phyloP scores from a whole-genome alignment of 2,888 invertebrate species.

The Drosophila rellima region DNA sequence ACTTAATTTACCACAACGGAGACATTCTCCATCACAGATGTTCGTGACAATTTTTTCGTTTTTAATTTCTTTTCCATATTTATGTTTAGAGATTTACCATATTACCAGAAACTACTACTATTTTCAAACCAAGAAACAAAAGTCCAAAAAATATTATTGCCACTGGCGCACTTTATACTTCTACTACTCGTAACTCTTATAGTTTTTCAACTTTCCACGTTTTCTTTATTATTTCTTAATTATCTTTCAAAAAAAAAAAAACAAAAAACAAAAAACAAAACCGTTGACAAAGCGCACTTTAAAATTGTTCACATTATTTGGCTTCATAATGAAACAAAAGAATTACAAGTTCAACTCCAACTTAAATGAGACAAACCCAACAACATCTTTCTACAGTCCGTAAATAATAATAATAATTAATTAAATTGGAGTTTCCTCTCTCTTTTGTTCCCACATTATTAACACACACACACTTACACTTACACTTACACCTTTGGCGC shows the following conservation, averaged over 20 bases:
- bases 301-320: slow-evolving; percentile 50
- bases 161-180: slow-evolving; percentile 38
- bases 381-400: slow-evolving; percentile 19
- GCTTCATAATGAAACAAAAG: slow-evolving; percentile 25
- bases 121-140: slow-evolving; percentile 11
- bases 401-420: slow-evolving; percentile 9
- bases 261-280: slow-evolving; percentile 1
- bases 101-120: slow-evolving; percentile 46
- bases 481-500: slow-evolving; percentile 34
- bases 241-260: slow-evolving; percentile 41
- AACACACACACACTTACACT: slow-evolving; percentile 17
- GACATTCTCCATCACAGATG: slow-evolving; percentile 99
- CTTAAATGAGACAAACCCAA: slow-evolving; percentile 22
- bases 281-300: slow-evolving; percentile 36
- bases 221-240: slow-evolving; percentile 71
- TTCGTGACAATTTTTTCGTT: slow-evolving; percentile 92
- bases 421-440: slow-evolving; percentile 20
- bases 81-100: slow-evolving; percentile 65
- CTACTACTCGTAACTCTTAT: slow-evolving; percentile 46
- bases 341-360: slow-evolving; percentile 15
- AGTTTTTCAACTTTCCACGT: slow-evolving; percentile 68
- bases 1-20: slow-evolving; percentile 99
- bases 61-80: slow-evolving; percentile 79
- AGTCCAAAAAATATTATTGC: slow-evolving; percentile 35
- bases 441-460: slow-evolving; percentile 15